Evolutionary conservation across 2,888 invertebrate genomes (phyloP).

Genomic region (Parasteatoda lunata): DNA sequence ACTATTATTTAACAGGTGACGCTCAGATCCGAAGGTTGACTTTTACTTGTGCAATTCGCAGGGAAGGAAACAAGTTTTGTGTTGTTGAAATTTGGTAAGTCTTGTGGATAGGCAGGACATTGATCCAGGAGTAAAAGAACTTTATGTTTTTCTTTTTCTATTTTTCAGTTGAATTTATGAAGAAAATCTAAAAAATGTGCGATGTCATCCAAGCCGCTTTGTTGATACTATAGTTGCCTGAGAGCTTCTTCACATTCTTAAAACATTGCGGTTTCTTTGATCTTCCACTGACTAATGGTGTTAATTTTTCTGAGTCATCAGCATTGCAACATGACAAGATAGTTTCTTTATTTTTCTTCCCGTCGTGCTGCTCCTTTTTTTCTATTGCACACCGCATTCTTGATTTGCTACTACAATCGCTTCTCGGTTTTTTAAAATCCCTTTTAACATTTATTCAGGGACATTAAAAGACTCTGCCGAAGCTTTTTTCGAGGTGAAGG

Average conservation of each 20-base stretch:
- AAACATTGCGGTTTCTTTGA: background rate
- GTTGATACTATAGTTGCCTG: slow-evolving; percentile 1
- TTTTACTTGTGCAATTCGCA: background rate
- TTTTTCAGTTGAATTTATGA: slow-evolving; percentile 16
- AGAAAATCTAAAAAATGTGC: background rate
- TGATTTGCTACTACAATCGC: no score
- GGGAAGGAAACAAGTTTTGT: slow-evolving; percentile 6
- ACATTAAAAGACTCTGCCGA: no score
- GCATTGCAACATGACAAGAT: slow-evolving; percentile 19
- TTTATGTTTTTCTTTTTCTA: slow-evolving; percentile 10
- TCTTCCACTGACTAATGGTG: slow-evolving; percentile 15
- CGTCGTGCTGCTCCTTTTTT: no score
- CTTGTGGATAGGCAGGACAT: slow-evolving; percentile 11
- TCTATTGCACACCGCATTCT: no score
- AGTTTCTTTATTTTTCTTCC: background rate
- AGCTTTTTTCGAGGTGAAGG: no score
- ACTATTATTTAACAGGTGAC: background rate
- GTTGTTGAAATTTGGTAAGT: background rate
- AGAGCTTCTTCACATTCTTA: background rate
- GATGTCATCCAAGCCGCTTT: background rate
- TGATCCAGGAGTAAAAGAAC: slow-evolving; percentile 20
- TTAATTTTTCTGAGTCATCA: slow-evolving; percentile 14
- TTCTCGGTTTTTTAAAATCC: no score
- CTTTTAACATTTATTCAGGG: no score
- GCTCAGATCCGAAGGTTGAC: background rate